These are phyloP conservation scores for Sabatieria punctata DNA, from an alignment of 2,888 invertebrate species.

Conservation along the genomic window DNA sequence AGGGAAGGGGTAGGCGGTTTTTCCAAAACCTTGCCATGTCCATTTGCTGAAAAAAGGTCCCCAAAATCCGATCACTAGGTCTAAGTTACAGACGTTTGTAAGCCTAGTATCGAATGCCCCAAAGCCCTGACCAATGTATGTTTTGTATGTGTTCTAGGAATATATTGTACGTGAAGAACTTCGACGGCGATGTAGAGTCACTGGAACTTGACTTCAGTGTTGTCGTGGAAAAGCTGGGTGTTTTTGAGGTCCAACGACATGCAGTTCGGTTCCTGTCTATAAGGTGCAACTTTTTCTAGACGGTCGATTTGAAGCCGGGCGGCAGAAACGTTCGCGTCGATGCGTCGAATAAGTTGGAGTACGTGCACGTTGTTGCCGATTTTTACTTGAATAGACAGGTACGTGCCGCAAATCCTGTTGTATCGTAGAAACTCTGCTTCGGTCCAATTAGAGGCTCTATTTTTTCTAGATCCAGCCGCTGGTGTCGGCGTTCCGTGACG, in stretches of 20 bases:
- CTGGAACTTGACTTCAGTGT: conserved; percentile 74
- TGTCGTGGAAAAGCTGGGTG: conserved; percentile 65
- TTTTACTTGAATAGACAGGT: conserved; percentile 75
- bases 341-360: conserved; percentile 78
- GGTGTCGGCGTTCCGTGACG: conserved; percentile 69
- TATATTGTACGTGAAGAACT: conserved; percentile 65
- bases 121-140: conserved; percentile 12
- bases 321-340: conserved; percentile 79
- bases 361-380: conserved; percentile 86
- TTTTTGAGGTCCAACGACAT: too few species aligned
- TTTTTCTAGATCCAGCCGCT: conserved; percentile 47
- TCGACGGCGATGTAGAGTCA: conserved; percentile 66
- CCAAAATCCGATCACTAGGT: too few species aligned
- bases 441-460: too few species aligned
- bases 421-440: background rate
- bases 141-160: conserved; percentile 42
- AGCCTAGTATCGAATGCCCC: too few species aligned
- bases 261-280: too few species aligned
- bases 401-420: conserved; percentile 4
- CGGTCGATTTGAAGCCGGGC: conserved; percentile 68
- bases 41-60: too few species aligned
- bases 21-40: too few species aligned
- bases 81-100: too few species aligned
- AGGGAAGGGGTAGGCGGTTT: too few species aligned
- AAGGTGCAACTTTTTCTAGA: conserved; percentile 10